These are phyloP conservation scores for Gnathonemus echidnorhynchus DNA, from an alignment of 2,113 vertebrate genomes.

Conservation along the genomic window DNA sequence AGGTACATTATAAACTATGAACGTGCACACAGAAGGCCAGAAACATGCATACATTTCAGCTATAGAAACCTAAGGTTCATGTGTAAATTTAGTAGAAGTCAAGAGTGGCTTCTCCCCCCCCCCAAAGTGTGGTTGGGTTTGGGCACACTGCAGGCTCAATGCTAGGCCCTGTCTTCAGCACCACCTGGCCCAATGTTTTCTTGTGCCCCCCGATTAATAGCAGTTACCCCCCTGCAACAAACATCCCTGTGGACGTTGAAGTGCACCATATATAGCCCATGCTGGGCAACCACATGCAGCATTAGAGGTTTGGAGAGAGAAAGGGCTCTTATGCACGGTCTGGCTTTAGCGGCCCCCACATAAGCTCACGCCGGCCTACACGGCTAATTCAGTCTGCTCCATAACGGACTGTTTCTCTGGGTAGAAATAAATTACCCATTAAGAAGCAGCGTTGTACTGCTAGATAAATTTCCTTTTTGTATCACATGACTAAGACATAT, in stretches of 20 bases:
- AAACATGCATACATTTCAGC: neutral
- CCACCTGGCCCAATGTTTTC: constrained; percentile 7
- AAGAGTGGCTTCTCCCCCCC: constrained; percentile 18
- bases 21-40: neutral
- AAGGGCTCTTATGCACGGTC: constrained; percentile 36
- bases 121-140: neutral
- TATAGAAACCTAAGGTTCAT: neutral
- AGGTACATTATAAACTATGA: neutral
- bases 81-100: constrained; percentile 4
- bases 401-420: neutral
- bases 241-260: neutral
- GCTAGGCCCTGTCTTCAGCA: constrained; percentile 44
- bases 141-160: constrained; percentile 30
- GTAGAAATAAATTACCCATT: constrained; percentile 1
- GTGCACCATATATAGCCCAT: constrained; percentile 47
- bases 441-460: neutral
- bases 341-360: constrained; percentile 41
- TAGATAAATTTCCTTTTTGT: neutral
- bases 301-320: constrained; percentile 44
- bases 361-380: constrained; percentile 18
- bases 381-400: neutral
- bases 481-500: neutral
- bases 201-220: neutral
- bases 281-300: constrained; percentile 50
- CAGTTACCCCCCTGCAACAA: constrained; percentile 1